Evolutionary conservation across 2,888 invertebrate species (phyloP).

Genomic region (Chironomus tentans): DNA sequence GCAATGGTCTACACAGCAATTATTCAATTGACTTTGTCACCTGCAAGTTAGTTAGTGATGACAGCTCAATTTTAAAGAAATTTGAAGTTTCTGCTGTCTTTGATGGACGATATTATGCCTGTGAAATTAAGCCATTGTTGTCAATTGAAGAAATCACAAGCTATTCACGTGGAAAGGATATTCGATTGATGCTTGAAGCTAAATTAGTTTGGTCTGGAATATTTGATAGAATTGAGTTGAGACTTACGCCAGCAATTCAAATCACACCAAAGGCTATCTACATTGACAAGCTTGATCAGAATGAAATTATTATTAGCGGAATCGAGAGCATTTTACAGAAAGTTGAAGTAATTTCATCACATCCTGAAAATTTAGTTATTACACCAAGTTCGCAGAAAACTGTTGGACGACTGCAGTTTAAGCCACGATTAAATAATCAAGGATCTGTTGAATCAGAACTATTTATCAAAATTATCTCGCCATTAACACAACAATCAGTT

Average conservation of each 20-base stretch:
- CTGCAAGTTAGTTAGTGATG: slow-evolving; percentile 37
- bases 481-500: slow-evolving; percentile 39
- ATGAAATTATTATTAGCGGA: slow-evolving; percentile 45
- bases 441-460: slow-evolving; percentile 36
- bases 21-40: slow-evolving; percentile 36
- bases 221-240: slow-evolving; percentile 36
- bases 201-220: slow-evolving; percentile 36
- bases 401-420: slow-evolving; percentile 38
- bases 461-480: slow-evolving; percentile 38
- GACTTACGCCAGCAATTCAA: slow-evolving; percentile 40
- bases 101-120: slow-evolving; percentile 39
- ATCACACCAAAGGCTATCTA: slow-evolving; percentile 35
- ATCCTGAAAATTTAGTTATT: slow-evolving; percentile 36
- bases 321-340: slow-evolving; percentile 48
- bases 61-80: slow-evolving; percentile 35
- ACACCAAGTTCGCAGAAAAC: slow-evolving; percentile 35
- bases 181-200: slow-evolving; percentile 39
- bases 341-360: slow-evolving; percentile 42
- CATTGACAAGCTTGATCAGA: slow-evolving; percentile 35
- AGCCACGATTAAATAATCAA: slow-evolving; percentile 35
- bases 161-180: slow-evolving; percentile 37
- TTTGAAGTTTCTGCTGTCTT: slow-evolving; percentile 37
- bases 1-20: slow-evolving; percentile 35
- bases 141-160: slow-evolving; percentile 36
- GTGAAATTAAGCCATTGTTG: slow-evolving; percentile 36